phyloP scores from a whole-genome alignment of 1,140 invertebrate species.

The Drosophila kanapiae region DNA sequence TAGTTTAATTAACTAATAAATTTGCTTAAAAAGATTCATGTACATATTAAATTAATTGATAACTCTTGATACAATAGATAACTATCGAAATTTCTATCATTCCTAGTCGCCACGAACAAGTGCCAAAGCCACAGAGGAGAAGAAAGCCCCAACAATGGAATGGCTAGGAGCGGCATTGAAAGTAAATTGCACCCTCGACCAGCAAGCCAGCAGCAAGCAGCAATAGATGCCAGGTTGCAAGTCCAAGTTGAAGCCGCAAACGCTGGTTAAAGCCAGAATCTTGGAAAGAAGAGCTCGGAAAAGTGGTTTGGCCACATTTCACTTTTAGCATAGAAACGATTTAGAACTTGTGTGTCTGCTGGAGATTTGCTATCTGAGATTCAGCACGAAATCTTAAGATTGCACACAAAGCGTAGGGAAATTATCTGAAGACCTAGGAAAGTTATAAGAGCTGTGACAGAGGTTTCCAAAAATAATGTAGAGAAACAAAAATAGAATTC shows the following conservation, averaged over 20 bases:
- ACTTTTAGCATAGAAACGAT: constrained; percentile 82
- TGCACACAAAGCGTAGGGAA: neutral
- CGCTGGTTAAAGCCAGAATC: constrained; percentile 21
- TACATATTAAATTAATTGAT: too few species aligned
- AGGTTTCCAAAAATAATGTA: neutral
- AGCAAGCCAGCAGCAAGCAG: constrained; percentile 5
- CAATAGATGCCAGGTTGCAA: constrained; percentile 36
- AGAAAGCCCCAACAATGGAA: constrained; percentile 56
- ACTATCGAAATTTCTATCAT: neutral
- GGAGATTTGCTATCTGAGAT: constrained; percentile 21
- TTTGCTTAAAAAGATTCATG: too few species aligned
- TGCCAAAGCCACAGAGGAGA: constrained; percentile 57
- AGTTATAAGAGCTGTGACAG: neutral
- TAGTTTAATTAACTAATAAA: too few species aligned
- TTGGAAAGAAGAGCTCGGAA: constrained; percentile 41
- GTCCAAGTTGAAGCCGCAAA: constrained; percentile 43
- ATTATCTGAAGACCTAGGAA: neutral
- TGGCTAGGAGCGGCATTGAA: constrained; percentile 73
- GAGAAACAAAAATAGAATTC: neutral
- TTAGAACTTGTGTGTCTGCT: constrained; percentile 65
- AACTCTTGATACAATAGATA: too few species aligned
- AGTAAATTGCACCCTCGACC: constrained; percentile 75
- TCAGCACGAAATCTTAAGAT: neutral
- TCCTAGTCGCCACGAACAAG: constrained; percentile 44
- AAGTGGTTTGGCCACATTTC: constrained; percentile 77